phyloP scores from a whole-genome alignment of 2,888 invertebrate genomes.

The Acronicta psi region DNA sequence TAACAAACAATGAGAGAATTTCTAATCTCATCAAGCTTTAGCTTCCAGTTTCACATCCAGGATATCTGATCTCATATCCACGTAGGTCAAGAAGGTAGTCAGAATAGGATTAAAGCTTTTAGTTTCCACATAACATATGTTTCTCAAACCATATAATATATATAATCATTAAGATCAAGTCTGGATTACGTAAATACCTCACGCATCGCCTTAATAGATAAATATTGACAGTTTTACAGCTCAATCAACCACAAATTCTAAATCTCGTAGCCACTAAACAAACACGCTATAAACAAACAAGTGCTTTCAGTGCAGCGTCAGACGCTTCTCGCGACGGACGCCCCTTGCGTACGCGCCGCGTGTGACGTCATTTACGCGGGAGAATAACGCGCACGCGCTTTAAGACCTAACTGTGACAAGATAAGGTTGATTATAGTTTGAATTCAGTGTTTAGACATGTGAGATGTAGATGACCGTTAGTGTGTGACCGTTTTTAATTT shows the following conservation, averaged over 20 bases:
- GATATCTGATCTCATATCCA: too few species aligned
- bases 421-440: slow-evolving; percentile 47
- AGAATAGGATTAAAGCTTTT: too few species aligned
- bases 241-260: slow-evolving; percentile 55
- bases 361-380: slow-evolving; percentile 58
- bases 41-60: too few species aligned
- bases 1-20: too few species aligned
- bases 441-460: slow-evolving; percentile 50
- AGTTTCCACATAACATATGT: background rate
- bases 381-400: slow-evolving; percentile 18
- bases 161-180: background rate
- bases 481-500: slow-evolving; percentile 65
- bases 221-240: slow-evolving; percentile 54
- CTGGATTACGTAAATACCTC: slow-evolving; percentile 21
- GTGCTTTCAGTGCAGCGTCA: slow-evolving; percentile 64
- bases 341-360: slow-evolving; percentile 40
- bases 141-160: background rate
- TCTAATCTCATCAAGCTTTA: too few species aligned
- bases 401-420: slow-evolving; percentile 20
- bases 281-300: slow-evolving; percentile 61
- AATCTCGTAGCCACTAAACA: slow-evolving; percentile 53
- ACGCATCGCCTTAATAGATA: slow-evolving; percentile 47
- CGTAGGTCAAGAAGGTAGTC: background rate
- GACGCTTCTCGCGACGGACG: slow-evolving; percentile 60
- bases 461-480: slow-evolving; percentile 55